Base-by-base conservation (phyloP, 2,888 invertebrate genomes). In the Caenorhabditis panamensis region DNA sequence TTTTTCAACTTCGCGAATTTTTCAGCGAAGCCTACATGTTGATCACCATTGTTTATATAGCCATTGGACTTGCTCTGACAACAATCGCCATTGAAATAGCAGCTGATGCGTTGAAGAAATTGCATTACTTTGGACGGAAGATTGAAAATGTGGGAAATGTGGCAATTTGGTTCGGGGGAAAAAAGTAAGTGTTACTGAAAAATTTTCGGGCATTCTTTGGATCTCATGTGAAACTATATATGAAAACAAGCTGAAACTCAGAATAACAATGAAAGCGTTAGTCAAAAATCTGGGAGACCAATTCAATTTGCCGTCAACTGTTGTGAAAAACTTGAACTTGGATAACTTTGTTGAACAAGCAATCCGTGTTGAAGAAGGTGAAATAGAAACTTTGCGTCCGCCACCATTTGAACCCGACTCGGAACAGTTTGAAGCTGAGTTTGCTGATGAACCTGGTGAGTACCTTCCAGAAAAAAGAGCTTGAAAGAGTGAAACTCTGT, bases 21-120 rank as follows among this genome's bases (percentile, higher is more conserved):
- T 84, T 72, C 63, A 88, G 88, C 58, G 89, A 89, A 69, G 82
- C 89, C 1, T 90, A 87, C 71, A 87, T 90, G 88, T 69, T 84
- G 1, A 61, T 90, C n/a, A 90, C 90, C 8, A 84, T 90, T 20
- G 61, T 89, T n/a, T 90, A 90, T 72, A 90, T 90, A 47, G 86
- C 89, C 1, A 79, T 90, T 16, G 90, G 90, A 1, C 76, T 90
- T 9, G 89, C 90, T 2, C 67, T 90, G 22, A 90, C 90, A 0
- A 90, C 90, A 24, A 90, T 90, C 28, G 89, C 90, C 1, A 89
- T 90, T n/a, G 88, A 90, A 77, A 90, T 90, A 22, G 89, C 89
- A 5, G 89, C 89, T 0, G 90, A 90, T 62, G 84, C 85, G 0
- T 68, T 90, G 51, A 90, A 90, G 72, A 86, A 87, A 47, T 63